Conservation (phyloP, 2,888 invertebrate species). For the Malthinus seriepunctatus region DNA sequence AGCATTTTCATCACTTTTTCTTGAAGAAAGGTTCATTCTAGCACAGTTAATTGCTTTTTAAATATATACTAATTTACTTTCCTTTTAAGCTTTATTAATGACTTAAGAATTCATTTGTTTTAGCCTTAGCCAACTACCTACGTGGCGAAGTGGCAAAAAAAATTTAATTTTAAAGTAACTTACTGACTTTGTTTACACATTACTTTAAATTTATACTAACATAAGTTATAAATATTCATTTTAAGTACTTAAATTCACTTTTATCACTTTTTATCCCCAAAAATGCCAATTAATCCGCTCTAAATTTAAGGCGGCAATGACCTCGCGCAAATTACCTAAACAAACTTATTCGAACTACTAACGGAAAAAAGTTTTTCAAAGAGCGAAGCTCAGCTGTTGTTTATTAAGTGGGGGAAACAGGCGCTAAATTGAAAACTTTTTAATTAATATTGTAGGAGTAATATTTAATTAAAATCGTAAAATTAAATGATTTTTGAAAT, state of each 20-base stretch:
- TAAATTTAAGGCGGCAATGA: constrained; percentile 2
- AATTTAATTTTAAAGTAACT: neutral
- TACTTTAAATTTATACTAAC: no score
- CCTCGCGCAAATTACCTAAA: neutral
- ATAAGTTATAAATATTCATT: neutral
- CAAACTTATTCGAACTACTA: neutral
- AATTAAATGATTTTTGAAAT: neutral
- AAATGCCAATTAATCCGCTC: neutral
- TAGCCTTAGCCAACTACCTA: no score
- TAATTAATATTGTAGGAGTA: no score
- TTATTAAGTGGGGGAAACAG: neutral
- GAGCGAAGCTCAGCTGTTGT: neutral
- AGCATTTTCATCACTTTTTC: neutral
- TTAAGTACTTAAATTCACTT: neutral
- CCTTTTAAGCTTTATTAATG: neutral
- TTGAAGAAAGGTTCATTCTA: neutral
- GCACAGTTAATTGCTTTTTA: neutral
- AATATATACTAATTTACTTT: neutral
- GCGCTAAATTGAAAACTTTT: neutral
- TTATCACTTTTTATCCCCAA: neutral
- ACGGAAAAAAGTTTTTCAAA: constrained; percentile 3
- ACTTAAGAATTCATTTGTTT: neutral
- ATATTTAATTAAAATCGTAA: no score
- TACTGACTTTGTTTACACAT: neutral
- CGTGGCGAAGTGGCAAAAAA: neutral